Conservation (phyloP, 2,888 invertebrate species). For the Hemicrepidius hirtus region DNA sequence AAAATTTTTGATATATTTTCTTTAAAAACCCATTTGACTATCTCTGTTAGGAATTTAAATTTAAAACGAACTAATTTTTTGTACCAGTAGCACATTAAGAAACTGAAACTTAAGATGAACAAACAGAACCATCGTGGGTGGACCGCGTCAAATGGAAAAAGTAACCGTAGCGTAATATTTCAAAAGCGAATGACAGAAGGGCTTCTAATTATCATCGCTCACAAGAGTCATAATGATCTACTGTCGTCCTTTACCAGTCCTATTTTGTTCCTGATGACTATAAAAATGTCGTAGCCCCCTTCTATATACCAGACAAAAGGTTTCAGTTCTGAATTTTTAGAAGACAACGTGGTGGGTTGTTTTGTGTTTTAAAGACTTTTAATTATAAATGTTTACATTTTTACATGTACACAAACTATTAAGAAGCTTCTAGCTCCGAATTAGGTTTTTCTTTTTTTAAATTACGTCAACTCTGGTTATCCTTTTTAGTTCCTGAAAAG, state of each 20-base stretch:
- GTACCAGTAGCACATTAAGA: no score
- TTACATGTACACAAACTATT: conserved; percentile 39
- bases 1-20: no score
- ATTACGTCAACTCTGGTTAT: conserved; percentile 19
- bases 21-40: no score
- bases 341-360: conserved; percentile 32
- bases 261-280: conserved; percentile 27
- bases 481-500: conserved; percentile 12
- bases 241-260: conserved; percentile 31
- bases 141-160: conserved; percentile 46
- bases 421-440: conserved; percentile 16
- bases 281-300: conserved; percentile 3
- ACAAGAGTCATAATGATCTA: conserved; percentile 39
- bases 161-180: conserved; percentile 48
- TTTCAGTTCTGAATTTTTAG: background rate
- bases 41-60: no score
- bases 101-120: background rate
- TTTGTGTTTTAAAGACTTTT: conserved; percentile 37
- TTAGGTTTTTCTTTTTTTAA: conserved; percentile 5
- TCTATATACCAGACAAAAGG: background rate
- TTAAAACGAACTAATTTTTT: no score
- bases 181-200: conserved; percentile 48
- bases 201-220: conserved; percentile 47
- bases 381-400: conserved; percentile 49
- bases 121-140: conserved; percentile 39